phyloP scores from a whole-genome alignment of 2,888 invertebrate genomes.

The Encarsia formosa region DNA sequence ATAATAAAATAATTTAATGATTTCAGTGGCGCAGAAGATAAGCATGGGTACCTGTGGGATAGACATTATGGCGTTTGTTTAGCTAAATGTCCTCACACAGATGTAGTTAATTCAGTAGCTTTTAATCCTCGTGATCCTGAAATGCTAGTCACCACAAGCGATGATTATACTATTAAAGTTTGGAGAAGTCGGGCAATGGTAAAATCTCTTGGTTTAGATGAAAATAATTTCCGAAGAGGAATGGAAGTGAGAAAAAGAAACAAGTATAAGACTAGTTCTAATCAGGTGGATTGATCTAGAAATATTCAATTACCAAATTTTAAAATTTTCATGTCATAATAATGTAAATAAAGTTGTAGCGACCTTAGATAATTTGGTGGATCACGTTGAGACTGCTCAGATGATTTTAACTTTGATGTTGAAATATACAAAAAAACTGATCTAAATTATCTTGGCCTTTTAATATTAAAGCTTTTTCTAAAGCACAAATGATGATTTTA shows the following conservation, averaged over 20 bases:
- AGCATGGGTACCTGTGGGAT: conserved; percentile 81
- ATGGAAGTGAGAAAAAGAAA: conserved; percentile 51
- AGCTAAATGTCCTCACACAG: conserved; percentile 69
- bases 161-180: conserved; percentile 73
- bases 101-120: conserved; percentile 81
- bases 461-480: conserved; percentile 11
- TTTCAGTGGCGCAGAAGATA: conserved; percentile 77
- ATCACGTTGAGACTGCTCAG: no score
- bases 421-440: no score
- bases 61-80: conserved; percentile 76
- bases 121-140: conserved; percentile 77
- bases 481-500: conserved; percentile 26
- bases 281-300: conserved; percentile 47
- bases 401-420: neutral
- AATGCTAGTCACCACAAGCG: conserved; percentile 78
- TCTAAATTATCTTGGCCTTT: conserved; percentile 9
- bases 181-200: conserved; percentile 55
- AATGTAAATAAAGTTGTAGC: conserved; percentile 20
- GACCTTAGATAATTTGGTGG: neutral
- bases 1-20: conserved; percentile 10
- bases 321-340: conserved; percentile 29
- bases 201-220: conserved; percentile 50
- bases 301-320: conserved; percentile 47
- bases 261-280: conserved; percentile 41
- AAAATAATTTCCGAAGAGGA: conserved; percentile 48